Evolutionary conservation across 2,888 invertebrate species (phyloP).

Genomic region (Poecilobothrus nobilitatus): DNA sequence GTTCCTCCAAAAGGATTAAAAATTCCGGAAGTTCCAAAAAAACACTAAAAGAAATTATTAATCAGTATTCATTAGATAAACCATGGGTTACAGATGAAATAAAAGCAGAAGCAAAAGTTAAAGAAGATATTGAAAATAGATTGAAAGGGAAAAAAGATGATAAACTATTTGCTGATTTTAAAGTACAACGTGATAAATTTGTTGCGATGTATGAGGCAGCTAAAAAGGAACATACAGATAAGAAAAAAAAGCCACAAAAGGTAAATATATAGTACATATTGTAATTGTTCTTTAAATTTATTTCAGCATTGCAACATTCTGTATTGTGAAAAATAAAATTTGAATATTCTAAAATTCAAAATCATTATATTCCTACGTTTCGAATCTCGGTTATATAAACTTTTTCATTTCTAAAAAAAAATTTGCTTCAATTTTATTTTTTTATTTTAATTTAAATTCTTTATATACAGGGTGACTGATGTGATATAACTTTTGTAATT

Average conservation of each 20-base stretch:
- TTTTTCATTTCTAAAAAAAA: too few species aligned
- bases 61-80: conserved; percentile 46
- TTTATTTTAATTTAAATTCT: too few species aligned
- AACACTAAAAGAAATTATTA: conserved; percentile 39
- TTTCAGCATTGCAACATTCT: too few species aligned
- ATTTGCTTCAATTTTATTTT: too few species aligned
- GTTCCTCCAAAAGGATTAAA: conserved; percentile 25
- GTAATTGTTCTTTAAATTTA: conserved; percentile 13
- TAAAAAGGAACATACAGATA: conserved; percentile 48
- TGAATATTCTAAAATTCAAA: too few species aligned
- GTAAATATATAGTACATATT: not conserved
- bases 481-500: too few species aligned
- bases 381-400: too few species aligned
- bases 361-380: too few species aligned
- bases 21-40: conserved; percentile 31
- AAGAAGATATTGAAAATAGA: conserved; percentile 48
- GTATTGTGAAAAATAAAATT: too few species aligned
- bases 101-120: conserved; percentile 47
- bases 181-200: conserved; percentile 52
- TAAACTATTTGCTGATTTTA: conserved; percentile 50
- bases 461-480: too few species aligned
- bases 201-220: conserved; percentile 49
- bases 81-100: conserved; percentile 53
- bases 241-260: conserved; percentile 23
- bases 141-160: conserved; percentile 45